Conservation (phyloP, 1,140 invertebrate genomes). For the Drosophila cardini region DNA sequence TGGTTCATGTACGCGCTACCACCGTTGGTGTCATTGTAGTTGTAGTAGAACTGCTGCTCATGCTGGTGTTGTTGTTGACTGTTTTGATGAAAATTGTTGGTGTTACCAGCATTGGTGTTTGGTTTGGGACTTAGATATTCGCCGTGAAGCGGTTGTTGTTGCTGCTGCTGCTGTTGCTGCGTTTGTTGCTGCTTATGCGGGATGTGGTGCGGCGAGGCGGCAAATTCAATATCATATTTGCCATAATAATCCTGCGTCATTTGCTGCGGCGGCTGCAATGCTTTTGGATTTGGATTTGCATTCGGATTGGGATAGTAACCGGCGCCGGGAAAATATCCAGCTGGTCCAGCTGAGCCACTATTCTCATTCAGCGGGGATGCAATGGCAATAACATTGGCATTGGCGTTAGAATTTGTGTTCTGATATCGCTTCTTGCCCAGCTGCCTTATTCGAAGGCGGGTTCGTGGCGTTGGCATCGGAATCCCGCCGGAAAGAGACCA, state of each 20-base stretch:
- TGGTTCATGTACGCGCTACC: conserved; percentile 73
- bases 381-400: conserved; percentile 50
- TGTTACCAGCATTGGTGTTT: conserved; percentile 42
- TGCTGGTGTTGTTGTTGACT: conserved; percentile 72
- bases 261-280: conserved; percentile 61
- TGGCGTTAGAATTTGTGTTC: conserved; percentile 49
- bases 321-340: conserved; percentile 62
- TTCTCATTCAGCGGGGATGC: conserved; percentile 44
- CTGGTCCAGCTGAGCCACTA: conserved; percentile 33
- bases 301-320: conserved; percentile 74
- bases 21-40: conserved; percentile 73
- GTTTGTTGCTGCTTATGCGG: conserved; percentile 55
- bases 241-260: conserved; percentile 77
- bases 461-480: conserved; percentile 61
- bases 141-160: conserved; percentile 61
- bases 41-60: conserved; percentile 75
- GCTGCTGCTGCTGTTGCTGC: conserved; percentile 64
- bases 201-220: conserved; percentile 64
- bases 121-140: conserved; percentile 79
- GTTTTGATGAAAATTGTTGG: conserved; percentile 64
- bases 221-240: conserved; percentile 83
- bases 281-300: conserved; percentile 56
- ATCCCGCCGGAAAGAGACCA: conserved; percentile 74
- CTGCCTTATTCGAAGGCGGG: conserved; percentile 45
- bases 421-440: conserved; percentile 71